These are phyloP conservation scores for Chrysoperla carnea DNA, from an alignment of 1,140 invertebrate species.

Conservation along the genomic window DNA sequence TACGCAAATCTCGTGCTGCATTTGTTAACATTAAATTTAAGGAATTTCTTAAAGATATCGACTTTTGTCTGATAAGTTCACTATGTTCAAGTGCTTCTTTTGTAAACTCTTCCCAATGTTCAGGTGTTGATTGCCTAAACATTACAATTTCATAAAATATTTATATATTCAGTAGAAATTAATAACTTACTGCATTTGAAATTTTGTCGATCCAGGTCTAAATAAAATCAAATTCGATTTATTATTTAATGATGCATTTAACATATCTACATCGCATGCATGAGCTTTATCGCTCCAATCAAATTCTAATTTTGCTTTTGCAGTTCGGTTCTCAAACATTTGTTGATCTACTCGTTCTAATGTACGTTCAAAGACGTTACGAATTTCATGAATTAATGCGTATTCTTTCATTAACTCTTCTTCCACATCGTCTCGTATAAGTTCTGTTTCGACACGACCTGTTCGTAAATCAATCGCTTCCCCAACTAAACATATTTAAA, in stretches of 20 bases:
- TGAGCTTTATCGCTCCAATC: conserved; percentile 82
- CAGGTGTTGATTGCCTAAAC: conserved; percentile 40
- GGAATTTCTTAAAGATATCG: conserved; percentile 36
- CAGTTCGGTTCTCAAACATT: conserved; percentile 51
- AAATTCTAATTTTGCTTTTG: conserved; percentile 60
- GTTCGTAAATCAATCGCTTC: conserved; percentile 61
- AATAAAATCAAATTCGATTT: conserved; percentile 44
- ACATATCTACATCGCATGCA: conserved; percentile 54
- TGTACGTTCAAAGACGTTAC: conserved; percentile 33
- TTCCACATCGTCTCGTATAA: conserved; percentile 65
- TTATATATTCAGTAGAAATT: no score
- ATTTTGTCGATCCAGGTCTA: conserved; percentile 46
- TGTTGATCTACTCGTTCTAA: conserved; percentile 56
- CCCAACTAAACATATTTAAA: conserved; percentile 6
- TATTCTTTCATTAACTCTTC: conserved; percentile 59
- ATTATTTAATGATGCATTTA: conserved; percentile 41
- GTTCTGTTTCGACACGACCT: conserved; percentile 53
- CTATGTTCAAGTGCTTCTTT: conserved; percentile 39
- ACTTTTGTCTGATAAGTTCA: conserved; percentile 40
- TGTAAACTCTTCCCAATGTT: conserved; percentile 53
- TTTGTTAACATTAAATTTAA: conserved; percentile 42
- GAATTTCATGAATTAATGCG: conserved; percentile 44
- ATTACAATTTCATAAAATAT: no score
- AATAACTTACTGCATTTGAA: conserved; percentile 37
- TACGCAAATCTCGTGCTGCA: conserved; percentile 45